Percentiles rank a stretch among this genome's conserved stretches.
Conservation (phyloP, 2,888 invertebrate genomes). For the Catocala nupta region DNA sequence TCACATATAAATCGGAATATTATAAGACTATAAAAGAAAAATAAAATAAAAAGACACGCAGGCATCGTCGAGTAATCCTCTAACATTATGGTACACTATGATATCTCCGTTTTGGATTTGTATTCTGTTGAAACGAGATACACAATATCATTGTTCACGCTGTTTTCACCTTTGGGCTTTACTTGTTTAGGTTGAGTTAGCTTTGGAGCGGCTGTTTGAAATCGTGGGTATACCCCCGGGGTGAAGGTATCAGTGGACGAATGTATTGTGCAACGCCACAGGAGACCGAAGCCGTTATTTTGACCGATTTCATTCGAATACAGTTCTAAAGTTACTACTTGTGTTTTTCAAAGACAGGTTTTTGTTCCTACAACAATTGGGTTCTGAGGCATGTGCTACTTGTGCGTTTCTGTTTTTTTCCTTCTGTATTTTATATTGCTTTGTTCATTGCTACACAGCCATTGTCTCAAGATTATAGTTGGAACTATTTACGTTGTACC, state of each 20-base stretch:
- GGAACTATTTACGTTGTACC: too few relatives aligned
- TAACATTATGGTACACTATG: conserved; percentile 58
- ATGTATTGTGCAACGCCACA: conserved; percentile 53
- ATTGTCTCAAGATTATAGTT: too few relatives aligned
- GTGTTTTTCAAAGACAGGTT: conserved; percentile 24
- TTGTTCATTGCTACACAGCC: not conserved
- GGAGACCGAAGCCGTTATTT: conserved; percentile 53
- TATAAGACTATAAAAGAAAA: conserved; percentile 1
- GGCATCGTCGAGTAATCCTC: conserved; percentile 40
- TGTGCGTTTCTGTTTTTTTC: conserved; percentile 12
- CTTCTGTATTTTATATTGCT: not conserved
- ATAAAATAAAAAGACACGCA: conserved; percentile 11
- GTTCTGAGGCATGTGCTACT: conserved; percentile 16
- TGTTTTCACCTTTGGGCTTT: conserved; percentile 34
- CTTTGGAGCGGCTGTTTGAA: conserved; percentile 34
- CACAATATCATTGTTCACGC: conserved; percentile 44
- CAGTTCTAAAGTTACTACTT: conserved; percentile 40
- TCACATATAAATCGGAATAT: not conserved
- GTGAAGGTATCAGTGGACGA: conserved; percentile 51
- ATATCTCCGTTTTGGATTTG: conserved; percentile 74
- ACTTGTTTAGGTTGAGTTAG: conserved; percentile 37
- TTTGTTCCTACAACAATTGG: conserved; percentile 21
- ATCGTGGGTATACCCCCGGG: conserved; percentile 64
- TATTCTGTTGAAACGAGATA: conserved; percentile 77
- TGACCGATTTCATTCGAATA: conserved; percentile 50